These are phyloP conservation scores for Matsumurasca onukii DNA, from an alignment of 1,140 invertebrate genomes.

Conservation along the genomic window DNA sequence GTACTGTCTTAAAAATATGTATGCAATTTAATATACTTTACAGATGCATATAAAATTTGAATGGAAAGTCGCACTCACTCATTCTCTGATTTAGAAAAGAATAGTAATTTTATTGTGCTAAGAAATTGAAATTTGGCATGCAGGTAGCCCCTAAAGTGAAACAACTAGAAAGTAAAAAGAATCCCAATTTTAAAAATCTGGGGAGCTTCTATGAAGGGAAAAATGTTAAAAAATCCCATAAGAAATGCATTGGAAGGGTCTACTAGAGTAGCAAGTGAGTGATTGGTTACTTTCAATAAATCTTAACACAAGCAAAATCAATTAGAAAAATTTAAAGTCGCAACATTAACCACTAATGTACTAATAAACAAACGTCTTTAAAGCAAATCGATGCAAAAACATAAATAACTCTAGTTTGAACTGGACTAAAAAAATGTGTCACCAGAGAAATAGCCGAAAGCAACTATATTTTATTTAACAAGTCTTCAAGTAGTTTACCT, in stretches of 20 bases:
- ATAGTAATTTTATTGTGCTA: slow-evolving; percentile 8
- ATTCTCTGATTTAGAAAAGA: slow-evolving; percentile 14
- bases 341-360: slow-evolving; percentile 25
- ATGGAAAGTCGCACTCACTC: slow-evolving; percentile 2
- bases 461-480: slow-evolving; percentile 22
- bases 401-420: slow-evolving; percentile 14
- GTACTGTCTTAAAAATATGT: background rate
- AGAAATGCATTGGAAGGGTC: slow-evolving; percentile 23
- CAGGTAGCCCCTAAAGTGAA: slow-evolving; percentile 24
- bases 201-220: slow-evolving; percentile 17
- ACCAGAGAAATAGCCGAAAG: slow-evolving; percentile 20
- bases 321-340: slow-evolving; percentile 22
- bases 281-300: slow-evolving; percentile 2
- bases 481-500: slow-evolving; percentile 26
- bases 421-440: slow-evolving; percentile 18
- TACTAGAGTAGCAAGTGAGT: slow-evolving; percentile 20
- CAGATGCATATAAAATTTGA: background rate
- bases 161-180: slow-evolving; percentile 24
- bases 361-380: slow-evolving; percentile 23
- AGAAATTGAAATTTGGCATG: slow-evolving; percentile 13
- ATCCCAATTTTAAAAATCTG: background rate
- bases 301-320: slow-evolving; percentile 14
- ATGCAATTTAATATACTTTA: background rate
- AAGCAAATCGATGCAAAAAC: slow-evolving; percentile 21
- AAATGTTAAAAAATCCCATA: slow-evolving; percentile 18